These are phyloP conservation scores for Cynodonichthys magdalenae DNA, from an alignment of 2,797 vertebrate species.

Conservation along the genomic window DNA sequence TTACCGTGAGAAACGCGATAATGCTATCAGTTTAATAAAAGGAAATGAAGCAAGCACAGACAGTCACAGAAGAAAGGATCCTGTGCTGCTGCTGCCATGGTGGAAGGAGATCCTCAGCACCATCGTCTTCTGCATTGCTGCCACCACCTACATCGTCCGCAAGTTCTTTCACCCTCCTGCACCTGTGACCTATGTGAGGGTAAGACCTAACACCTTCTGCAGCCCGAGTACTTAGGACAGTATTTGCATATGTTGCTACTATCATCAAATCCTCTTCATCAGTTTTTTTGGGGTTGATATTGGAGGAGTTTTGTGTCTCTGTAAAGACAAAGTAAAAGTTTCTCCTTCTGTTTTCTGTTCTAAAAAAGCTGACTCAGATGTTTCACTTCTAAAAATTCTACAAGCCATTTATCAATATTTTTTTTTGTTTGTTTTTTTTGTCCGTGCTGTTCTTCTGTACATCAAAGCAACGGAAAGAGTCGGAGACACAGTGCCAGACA, in stretches of 20 bases:
- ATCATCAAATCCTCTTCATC: no score
- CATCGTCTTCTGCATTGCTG: conserved; percentile 91
- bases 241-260: no score
- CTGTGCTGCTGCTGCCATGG: conserved; percentile 94
- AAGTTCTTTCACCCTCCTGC: conserved; percentile 92
- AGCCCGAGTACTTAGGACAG: background rate
- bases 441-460: conserved; percentile 10
- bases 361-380: no score
- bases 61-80: conserved; percentile 88
- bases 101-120: conserved; percentile 97
- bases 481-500: conserved; percentile 97
- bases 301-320: no score
- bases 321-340: no score
- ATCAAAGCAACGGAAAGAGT: conserved; percentile 92
- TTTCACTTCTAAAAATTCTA: no score
- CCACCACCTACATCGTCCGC: conserved; percentile 94
- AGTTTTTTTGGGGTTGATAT: no score
- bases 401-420: no score
- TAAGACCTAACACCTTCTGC: conserved; percentile 47
- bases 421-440: background rate
- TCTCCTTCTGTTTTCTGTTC: no score
- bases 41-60: conserved; percentile 72
- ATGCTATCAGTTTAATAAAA: conserved; percentile 86
- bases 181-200: conserved; percentile 81
- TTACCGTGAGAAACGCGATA: conserved; percentile 87